Base-by-base conservation (phyloP, 2,113 vertebrate genomes). In the Rhabdomys dilectus region DNA sequence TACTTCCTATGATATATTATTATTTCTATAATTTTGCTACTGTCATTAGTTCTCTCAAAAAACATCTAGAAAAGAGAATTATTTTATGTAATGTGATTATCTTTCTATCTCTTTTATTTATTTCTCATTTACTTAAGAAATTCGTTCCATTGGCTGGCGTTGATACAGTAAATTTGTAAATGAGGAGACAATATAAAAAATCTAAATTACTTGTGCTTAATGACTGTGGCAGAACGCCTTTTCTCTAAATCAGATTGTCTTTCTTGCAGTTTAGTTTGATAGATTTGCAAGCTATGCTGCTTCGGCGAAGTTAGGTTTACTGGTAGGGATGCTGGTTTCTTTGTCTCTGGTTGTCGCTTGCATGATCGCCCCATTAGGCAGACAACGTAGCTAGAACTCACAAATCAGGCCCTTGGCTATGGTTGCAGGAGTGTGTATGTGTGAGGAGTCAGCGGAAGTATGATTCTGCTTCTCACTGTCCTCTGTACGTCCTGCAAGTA, bases 361-460 rank as follows among this genome's bases (percentile, higher is more conserved):
- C 99, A 99, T 99, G 99, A 99, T 99, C 99, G 99, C 99, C 99
- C 99, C 99, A 99, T 99, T 99, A 99, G 99, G 99, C 99, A 99
- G 99, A 99, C 98, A 98, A 98, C 98, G 98, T 99, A 99, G 99
- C 99, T 98, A 98, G 98, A 99, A 99, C 99, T 98, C 99, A 99
- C 98, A 99, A 99, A 99, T 99, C 99, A 98, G 97, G 98, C 98
- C 98, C 98, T 98, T 98, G 99, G 98, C 99, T 99, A 98, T 99
- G 98, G 98, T 98, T 99, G 98, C 98, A 96, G 98, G 98, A 96
- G 98, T 96, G 98, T 98, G 97, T 93, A 64, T 89, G 77, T 98
- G 97, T 98, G 97, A 97, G 97, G 98, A 97, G 97, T 98, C 96
- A 96, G 91, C 97, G 98, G 95, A 98, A 97, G 39, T 96, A 94